Conservation (phyloP, 1,140 invertebrate genomes). For the Chymomyza costata region DNA sequence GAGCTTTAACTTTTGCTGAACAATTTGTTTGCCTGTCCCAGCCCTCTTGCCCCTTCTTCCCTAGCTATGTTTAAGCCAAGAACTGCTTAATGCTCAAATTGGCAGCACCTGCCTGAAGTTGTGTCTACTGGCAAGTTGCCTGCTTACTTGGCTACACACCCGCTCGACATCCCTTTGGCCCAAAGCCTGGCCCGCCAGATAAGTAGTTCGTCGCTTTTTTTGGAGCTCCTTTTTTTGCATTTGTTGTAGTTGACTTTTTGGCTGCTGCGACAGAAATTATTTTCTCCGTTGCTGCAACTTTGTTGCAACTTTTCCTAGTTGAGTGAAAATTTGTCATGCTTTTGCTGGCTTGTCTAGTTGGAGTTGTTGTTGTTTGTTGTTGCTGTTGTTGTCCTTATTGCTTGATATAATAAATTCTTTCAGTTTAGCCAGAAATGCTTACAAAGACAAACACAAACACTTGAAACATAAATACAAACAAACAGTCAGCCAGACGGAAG, state of each 20-base stretch:
- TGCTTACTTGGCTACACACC: not conserved
- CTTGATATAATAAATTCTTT: constrained; percentile 65
- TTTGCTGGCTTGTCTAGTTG: constrained; percentile 25
- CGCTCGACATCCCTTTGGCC: constrained; percentile 18
- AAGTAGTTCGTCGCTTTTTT: constrained; percentile 48
- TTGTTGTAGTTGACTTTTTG: constrained; percentile 30
- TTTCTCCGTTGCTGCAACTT: constrained; percentile 61
- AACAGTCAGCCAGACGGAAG: constrained; percentile 11
- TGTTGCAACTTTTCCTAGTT: constrained; percentile 63
- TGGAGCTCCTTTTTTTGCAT: constrained; percentile 23
- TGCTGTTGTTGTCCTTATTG: constrained; percentile 10
- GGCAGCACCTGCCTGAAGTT: constrained; percentile 63
- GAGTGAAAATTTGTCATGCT: constrained; percentile 71
- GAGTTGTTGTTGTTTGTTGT: constrained; percentile 15
- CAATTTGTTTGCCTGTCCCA: constrained; percentile 50
- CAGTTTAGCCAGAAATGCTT: constrained; percentile 60
- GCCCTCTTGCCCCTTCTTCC: not conserved
- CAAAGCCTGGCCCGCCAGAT: constrained; percentile 43
- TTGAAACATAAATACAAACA: constrained; percentile 24
- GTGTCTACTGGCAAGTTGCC: not conserved
- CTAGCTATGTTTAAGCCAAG: constrained; percentile 20
- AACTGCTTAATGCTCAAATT: constrained; percentile 65
- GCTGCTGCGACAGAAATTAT: constrained; percentile 44
- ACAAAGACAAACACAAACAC: constrained; percentile 49
- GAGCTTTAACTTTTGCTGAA: constrained; percentile 55